Percentiles rank a stretch among this genome's conserved stretches.
Conservation (phyloP, 2,113 vertebrate species). For the Dolichotis patagonum region DNA sequence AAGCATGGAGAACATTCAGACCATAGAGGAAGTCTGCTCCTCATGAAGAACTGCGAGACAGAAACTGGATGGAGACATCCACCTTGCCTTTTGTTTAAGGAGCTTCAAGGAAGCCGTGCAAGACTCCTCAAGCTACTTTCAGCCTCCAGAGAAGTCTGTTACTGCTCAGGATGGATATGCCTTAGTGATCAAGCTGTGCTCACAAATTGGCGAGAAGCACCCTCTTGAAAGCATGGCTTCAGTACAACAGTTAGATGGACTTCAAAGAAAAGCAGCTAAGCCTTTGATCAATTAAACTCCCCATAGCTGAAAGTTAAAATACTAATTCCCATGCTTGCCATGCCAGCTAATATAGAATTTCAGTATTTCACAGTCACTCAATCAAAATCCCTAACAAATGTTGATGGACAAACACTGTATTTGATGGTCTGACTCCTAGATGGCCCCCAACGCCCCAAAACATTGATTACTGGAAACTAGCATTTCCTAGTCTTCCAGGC, state of each 20-base stretch:
- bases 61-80: background rate
- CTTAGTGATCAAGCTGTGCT: background rate
- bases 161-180: background rate
- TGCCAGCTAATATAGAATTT: background rate
- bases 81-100: background rate
- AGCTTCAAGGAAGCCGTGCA: background rate
- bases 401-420: background rate
- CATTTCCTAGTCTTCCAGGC: background rate
- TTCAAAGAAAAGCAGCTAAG: background rate
- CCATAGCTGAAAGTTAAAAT: background rate
- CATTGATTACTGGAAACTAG: background rate
- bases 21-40: background rate
- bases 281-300: background rate
- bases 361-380: background rate
- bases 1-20: background rate
- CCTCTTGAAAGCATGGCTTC: background rate
- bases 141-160: background rate
- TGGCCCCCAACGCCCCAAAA: background rate
- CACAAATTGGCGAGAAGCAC: background rate
- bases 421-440: background rate
- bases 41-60: background rate
- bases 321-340: background rate
- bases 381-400: background rate
- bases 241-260: no score
- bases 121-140: background rate